Percentiles rank a stretch among this genome's conserved stretches.
Evolutionary conservation across 23 tunicate genomes (phyloP).

Genomic region (Halocynthia aurantium): DNA sequence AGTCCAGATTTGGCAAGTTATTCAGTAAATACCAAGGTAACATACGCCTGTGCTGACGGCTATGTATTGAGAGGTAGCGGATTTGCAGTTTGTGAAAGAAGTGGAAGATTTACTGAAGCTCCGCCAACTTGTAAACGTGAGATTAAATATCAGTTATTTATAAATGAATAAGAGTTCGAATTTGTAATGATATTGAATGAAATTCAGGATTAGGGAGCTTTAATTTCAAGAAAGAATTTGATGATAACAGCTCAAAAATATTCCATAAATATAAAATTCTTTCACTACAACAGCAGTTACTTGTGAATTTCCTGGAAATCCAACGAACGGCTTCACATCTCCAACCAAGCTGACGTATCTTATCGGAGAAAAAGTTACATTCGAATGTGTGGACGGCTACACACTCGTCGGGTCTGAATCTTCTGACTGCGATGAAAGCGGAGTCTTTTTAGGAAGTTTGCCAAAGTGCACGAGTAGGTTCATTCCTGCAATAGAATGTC

Average conservation of each 20-base stretch:
- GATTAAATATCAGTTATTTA: background rate
- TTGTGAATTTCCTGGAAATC: conserved; percentile 21
- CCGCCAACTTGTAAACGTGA: conserved; percentile 31
- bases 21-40: background rate
- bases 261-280: too few relatives aligned
- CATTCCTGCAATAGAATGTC: too few relatives aligned
- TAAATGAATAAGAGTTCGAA: background rate
- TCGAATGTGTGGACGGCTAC: conserved; percentile 29
- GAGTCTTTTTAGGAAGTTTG: conserved; percentile 4
- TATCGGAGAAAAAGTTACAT: conserved; percentile 18
- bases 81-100: background rate
- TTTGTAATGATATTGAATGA: too few relatives aligned
- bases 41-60: conserved; percentile 21
- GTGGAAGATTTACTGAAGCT: conserved; percentile 16
- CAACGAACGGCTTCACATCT: conserved; percentile 16
- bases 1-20: conserved; percentile 10
- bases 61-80: conserved; percentile 16
- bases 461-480: conserved; percentile 30
- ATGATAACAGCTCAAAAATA: too few relatives aligned
- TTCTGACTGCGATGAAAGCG: conserved; percentile 6
- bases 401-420: conserved; percentile 22
- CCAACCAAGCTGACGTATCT: conserved; percentile 16
- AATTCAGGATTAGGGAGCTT: too few relatives aligned
- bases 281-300: background rate
- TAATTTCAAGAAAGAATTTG: too few relatives aligned